These are phyloP conservation scores for Artibeus jamaicensis DNA, from an alignment of 2,797 vertebrate genomes.

Conservation along the genomic window DNA sequence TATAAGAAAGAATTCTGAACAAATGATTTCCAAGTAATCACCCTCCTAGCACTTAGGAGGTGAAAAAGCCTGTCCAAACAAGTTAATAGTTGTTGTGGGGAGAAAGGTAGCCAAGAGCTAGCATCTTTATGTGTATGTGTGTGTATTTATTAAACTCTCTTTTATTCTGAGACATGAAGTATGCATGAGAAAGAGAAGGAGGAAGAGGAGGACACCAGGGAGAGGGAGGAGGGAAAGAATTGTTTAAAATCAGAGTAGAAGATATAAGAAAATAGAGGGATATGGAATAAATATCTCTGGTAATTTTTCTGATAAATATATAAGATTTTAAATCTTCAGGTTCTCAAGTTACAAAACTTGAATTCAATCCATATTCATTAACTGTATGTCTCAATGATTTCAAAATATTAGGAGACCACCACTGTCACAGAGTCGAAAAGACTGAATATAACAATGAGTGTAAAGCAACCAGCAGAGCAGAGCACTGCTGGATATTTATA, in stretches of 20 bases:
- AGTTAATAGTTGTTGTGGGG: background rate
- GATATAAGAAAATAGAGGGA: background rate
- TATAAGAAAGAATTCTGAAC: background rate
- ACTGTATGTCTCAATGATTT: background rate
- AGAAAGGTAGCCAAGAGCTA: background rate
- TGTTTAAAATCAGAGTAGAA: background rate
- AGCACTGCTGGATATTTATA: background rate
- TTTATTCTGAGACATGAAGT: background rate
- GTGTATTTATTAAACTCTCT: background rate
- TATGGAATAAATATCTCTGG: background rate
- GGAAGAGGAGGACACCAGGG: rapidly evolving
- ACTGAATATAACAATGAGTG: background rate
- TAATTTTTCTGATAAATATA: no score
- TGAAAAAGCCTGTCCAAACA: background rate
- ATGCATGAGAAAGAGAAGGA: background rate
- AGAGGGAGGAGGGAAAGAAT: background rate
- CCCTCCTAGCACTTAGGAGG: background rate
- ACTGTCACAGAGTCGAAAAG: background rate
- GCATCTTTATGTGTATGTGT: no score
- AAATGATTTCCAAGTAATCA: background rate
- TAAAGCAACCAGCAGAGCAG: background rate
- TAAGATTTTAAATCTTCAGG: background rate
- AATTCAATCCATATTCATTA: background rate
- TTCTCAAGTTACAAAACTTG: background rate
- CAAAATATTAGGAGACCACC: background rate